A percentile compares a stretch with the other conserved stretches of the same genome.
These are phyloP conservation scores for Corythornis leucogaster DNA, from an alignment of 2,797 vertebrate genomes.

Conservation along the genomic window DNA sequence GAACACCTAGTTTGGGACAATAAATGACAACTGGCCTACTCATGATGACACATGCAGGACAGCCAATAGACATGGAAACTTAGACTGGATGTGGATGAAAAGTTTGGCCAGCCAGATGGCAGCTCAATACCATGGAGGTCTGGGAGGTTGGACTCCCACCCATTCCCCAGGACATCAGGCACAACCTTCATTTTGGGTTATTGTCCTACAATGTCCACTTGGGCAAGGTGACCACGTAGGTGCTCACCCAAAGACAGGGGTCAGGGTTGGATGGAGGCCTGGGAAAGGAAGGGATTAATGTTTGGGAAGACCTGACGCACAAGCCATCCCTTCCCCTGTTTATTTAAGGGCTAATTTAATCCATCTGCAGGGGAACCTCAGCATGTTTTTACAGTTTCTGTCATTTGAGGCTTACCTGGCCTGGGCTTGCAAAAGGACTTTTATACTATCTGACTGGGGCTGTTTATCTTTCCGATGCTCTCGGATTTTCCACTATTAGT, in stretches of 20 bases:
- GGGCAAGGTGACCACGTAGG: not conserved
- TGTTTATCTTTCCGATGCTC: conserved; percentile 81
- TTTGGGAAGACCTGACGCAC: conserved; percentile 28
- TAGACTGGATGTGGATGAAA: not conserved
- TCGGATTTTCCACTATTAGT: conserved; percentile 79
- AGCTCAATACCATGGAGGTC: not conserved
- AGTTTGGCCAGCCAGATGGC: not conserved
- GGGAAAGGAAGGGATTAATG: conserved; percentile 57
- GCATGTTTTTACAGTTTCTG: conserved; percentile 79
- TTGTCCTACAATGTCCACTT: not conserved
- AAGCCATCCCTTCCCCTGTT: conserved; percentile 49
- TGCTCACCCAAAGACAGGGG: not conserved
- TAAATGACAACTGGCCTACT: not conserved
- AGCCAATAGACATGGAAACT: not conserved
- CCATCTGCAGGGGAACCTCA: conserved; percentile 72
- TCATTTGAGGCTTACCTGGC: conserved; percentile 80
- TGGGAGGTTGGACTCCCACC: not conserved
- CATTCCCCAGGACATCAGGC: not conserved
- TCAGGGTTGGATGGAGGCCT: not conserved
- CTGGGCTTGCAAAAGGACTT: conserved; percentile 78
- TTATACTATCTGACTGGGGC: conserved; percentile 77
- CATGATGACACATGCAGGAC: not conserved
- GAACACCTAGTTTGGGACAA: not conserved
- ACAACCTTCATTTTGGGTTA: not conserved
- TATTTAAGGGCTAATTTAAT: conserved; percentile 78